Evolutionary conservation across 1,140 invertebrate species (phyloP), one percentile per base, ranked within the genome.

Genomic region (Drosophila nigrodunni): DNA sequence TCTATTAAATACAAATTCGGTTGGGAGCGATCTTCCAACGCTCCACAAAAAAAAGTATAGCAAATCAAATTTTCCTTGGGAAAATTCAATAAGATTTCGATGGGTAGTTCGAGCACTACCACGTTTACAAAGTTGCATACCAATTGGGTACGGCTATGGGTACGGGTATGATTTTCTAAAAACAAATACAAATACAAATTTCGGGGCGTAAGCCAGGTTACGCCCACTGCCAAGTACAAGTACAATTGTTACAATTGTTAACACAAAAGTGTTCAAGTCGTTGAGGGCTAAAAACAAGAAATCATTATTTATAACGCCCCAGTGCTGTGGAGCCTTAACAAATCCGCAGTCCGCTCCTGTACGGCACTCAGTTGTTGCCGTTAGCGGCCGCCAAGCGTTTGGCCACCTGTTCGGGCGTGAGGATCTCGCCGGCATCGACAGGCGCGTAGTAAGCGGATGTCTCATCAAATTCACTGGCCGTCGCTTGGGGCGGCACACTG

Each of bases 381-480:
- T 91, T 91, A 0, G 88, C 86, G 4, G 80, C 72, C 30, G 85
- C 80, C 76, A 92, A 61, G 0, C 91, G 90, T 37, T 77, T 83
- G 44, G 87, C 92, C 47, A 92, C 86, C 78, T 92, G 82, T 1
- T 92, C 90, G 6, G 92, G 92, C 0, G 91, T 92, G 4, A 92
- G 55, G 7, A 92, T 92, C 91, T 96, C 96, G 35, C 95, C 95
- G 15, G 95, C 96, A 91, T 97, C 96, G 8, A 97, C 95, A 2
- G 96, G 95, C 41, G 96, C 96, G 90, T 97, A 97, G 91, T 97
- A 97, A 91, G 95, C 96, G 25, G 96, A 97, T 86, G 95, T 95
- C 86, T 97, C 97, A 82, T 97, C 97, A 86, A 97, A 97, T 88
- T 97, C 97, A 7, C 96, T 97, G 13, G 94, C 95, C 0, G 96